Evolutionary conservation across 2,888 invertebrate species (phyloP), one percentile per base, ranked within the genome.

Genomic region (Hemicrepidius hirtus): DNA sequence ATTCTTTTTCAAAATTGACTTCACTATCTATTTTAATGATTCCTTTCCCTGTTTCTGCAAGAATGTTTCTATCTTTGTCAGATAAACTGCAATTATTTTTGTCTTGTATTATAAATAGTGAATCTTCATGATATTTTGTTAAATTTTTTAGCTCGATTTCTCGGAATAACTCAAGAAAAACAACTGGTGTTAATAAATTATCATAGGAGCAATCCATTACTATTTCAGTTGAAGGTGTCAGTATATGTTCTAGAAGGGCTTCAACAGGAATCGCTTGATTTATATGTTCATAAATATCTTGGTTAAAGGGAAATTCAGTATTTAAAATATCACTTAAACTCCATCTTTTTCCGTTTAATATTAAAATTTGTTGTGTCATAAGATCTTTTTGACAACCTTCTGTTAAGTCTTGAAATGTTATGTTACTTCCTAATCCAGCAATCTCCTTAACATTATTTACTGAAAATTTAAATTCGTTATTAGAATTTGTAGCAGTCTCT

Each of bases 391-490:
- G 69, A 1, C 60, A 66, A 1, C 66, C 32, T 16, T 60, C 69
- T n/a, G 16, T 32, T 35, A 73, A 55, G 49, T 69, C 59, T 24
- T 44, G 49, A 28, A 69, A 73, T 13, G 18, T 37, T 12, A 73
- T 41, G 9, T 53, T 21, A 28, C 55, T 50, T 28, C 64, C 59
- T 59, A 57, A 73, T 7, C 73, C 68, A 16, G 3, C 7, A n/a
- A 72, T 37, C 55, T 55, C 37, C 6, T 16, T 41, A 0, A 46
- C 18, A 3, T 37, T 37, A 9, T 32, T 13, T 37, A 16, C 55
- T 55, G 35, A 37, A 46, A 37, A 50, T 32, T 24, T 21, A 32
- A 16, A n/a, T 20, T 53, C n/a, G 24, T 13, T 21, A 35, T 13
- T n/a, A 60, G 0, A 12, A 37, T 24, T 24, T 24, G 2, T 24